Percentiles rank a stretch among this genome's conserved stretches.
phyloP scores from a whole-genome alignment of 2,888 invertebrate genomes.

The Eupsilia transversa region DNA sequence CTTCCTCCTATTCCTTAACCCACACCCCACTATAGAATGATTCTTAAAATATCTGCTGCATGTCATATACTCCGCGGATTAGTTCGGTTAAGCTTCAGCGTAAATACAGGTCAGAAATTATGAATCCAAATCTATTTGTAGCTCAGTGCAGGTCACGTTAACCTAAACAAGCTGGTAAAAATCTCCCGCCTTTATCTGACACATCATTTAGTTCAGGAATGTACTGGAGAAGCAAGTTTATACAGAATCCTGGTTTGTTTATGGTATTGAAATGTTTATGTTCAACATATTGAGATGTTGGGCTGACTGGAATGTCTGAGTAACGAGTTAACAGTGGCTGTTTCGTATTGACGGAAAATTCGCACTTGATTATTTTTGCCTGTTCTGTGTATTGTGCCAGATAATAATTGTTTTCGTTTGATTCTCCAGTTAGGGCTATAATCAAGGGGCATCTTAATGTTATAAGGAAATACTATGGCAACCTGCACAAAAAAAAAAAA shows the following conservation, averaged over 20 bases:
- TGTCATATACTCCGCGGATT: constrained; percentile 65
- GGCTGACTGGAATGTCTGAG: constrained; percentile 20
- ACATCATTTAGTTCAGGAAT: constrained; percentile 41
- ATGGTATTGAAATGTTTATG: constrained; percentile 28
- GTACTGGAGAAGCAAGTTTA: constrained; percentile 21
- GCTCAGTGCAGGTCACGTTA: constrained; percentile 42
- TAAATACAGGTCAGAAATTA: constrained; percentile 65
- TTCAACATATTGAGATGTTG: constrained; percentile 11
- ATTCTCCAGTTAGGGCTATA: not conserved
- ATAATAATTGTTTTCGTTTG: constrained; percentile 5
- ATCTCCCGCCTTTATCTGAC: constrained; percentile 15
- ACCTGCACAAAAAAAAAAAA: too few species aligned
- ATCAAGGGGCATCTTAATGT: not conserved
- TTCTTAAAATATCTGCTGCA: constrained; percentile 70
- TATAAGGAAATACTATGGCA: not conserved
- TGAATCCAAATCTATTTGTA: constrained; percentile 57
- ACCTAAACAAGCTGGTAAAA: constrained; percentile 55
- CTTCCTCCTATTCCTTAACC: constrained; percentile 34
- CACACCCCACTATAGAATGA: constrained; percentile 57
- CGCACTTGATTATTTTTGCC: not conserved
- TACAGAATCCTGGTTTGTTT: constrained; percentile 29
- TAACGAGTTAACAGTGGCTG: not conserved
- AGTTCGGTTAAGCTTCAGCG: constrained; percentile 60
- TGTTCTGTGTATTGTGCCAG: not conserved
- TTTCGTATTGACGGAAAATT: constrained; percentile 1